phyloP scores from a whole-genome alignment of 2,113 vertebrate genomes.

The Connochaetes taurinus region DNA sequence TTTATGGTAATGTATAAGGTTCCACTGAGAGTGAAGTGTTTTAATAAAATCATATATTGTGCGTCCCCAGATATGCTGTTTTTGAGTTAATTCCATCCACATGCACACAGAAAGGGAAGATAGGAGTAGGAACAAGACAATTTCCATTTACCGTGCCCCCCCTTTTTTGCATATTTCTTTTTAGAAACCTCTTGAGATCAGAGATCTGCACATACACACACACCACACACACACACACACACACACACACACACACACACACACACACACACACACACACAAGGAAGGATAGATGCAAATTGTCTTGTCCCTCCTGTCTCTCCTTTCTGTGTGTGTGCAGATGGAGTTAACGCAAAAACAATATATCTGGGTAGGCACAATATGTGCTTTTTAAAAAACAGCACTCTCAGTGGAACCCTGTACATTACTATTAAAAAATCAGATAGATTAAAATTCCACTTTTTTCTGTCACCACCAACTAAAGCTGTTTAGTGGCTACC shows the following conservation, averaged over 20 bases:
- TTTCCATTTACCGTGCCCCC: neutral
- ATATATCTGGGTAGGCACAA: neutral
- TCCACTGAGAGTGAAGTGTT: neutral
- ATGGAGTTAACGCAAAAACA: neutral
- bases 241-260: too few relatives aligned
- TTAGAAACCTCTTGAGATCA: neutral
- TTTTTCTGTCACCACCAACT: neutral
- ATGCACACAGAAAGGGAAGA: neutral
- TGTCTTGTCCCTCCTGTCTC: neutral
- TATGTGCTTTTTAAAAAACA: neutral
- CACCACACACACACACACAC: neutral
- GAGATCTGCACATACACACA: neutral
- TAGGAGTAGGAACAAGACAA: neutral
- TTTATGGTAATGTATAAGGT: neutral
- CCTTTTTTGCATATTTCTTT: neutral
- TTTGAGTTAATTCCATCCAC: neutral
- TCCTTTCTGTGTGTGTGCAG: neutral
- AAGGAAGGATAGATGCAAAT: neutral
- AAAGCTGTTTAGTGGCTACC: neutral
- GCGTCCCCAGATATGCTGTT: neutral
- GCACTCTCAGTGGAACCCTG: neutral
- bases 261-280: neutral
- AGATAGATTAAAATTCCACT: neutral
- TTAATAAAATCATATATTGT: neutral
- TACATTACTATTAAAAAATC: neutral